Conservation (phyloP, 1,140 invertebrate species). For the Macrobrachium rosenbergii region DNA sequence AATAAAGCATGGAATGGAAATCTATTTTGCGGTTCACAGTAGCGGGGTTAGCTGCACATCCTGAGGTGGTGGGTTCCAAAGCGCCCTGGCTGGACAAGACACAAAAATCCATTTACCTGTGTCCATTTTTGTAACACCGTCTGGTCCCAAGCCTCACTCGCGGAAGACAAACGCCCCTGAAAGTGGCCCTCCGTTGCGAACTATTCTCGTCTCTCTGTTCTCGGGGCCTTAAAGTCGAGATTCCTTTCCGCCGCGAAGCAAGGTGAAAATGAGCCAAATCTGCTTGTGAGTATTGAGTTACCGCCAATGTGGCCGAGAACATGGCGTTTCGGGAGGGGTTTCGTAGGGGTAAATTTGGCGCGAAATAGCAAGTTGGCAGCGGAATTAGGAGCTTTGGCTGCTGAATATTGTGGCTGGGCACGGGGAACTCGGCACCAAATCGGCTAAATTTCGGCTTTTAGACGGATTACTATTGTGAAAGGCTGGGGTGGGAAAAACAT, state of each 20-base stretch:
- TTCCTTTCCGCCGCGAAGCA: neutral
- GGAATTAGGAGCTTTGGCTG: slow-evolving; percentile 47
- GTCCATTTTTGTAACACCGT: slow-evolving; percentile 57
- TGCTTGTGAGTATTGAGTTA: slow-evolving; percentile 59
- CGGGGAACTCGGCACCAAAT: slow-evolving; percentile 50
- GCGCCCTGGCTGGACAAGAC: slow-evolving; percentile 56
- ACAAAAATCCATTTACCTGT: slow-evolving; percentile 59
- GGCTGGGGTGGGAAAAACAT: slow-evolving; percentile 45
- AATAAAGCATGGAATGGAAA: too few relatives aligned
- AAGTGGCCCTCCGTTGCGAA: slow-evolving; percentile 35
- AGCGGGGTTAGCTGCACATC: slow-evolving; percentile 27
- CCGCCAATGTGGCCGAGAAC: slow-evolving; percentile 41
- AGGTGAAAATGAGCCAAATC: slow-evolving; percentile 59
- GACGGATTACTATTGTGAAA: slow-evolving; percentile 58
- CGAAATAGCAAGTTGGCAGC: slow-evolving; percentile 3
- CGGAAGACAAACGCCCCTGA: slow-evolving; percentile 50
- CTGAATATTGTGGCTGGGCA: slow-evolving; percentile 47
- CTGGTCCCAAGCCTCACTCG: slow-evolving; percentile 42
- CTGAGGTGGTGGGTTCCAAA: slow-evolving; percentile 32
- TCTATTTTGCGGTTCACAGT: neutral
- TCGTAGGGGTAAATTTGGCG: slow-evolving; percentile 38
- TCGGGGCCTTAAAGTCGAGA: neutral
- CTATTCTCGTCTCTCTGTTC: slow-evolving; percentile 30
- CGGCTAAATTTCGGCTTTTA: slow-evolving; percentile 60
- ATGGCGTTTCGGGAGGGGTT: slow-evolving; percentile 29